These are phyloP conservation scores for Leucania comma DNA, from an alignment of 2,888 invertebrate species.

Conservation along the genomic window DNA sequence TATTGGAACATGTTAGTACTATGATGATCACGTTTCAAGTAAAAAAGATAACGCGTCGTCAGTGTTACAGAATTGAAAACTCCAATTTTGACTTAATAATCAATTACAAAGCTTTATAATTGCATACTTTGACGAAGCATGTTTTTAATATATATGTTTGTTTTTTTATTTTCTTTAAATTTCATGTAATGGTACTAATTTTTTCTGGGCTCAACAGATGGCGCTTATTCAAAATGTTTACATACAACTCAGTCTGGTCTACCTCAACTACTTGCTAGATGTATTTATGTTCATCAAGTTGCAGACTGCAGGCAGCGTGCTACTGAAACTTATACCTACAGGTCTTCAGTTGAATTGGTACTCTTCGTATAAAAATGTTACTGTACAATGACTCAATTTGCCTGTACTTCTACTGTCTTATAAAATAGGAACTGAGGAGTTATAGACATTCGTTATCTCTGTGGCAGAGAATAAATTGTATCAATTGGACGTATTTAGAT, in stretches of 20 bases:
- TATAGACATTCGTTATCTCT: conserved; percentile 26
- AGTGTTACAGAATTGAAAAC: background rate
- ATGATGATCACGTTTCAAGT: background rate
- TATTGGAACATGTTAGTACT: conserved; percentile 17
- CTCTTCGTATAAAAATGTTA: background rate
- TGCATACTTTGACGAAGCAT: background rate
- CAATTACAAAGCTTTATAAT: background rate
- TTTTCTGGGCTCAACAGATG: conserved; percentile 37
- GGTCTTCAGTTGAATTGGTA: conserved; percentile 25
- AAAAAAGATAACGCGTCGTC: no score
- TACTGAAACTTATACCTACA: conserved; percentile 18
- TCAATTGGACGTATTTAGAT: conserved; percentile 66
- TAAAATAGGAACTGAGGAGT: conserved; percentile 2
- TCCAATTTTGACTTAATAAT: background rate
- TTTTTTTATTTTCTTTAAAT: background rate
- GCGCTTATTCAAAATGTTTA: conserved; percentile 12
- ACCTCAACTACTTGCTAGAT: background rate
- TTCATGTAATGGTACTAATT: background rate
- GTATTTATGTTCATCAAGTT: conserved; percentile 19
- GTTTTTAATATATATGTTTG: no score
- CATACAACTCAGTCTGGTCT: background rate
- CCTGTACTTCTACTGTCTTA: background rate
- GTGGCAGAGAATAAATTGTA: conserved; percentile 57
- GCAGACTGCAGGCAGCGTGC: conserved; percentile 18
- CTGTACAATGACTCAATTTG: conserved; percentile 2